phyloP scores from a whole-genome alignment of 2,888 invertebrate species.

The Oligia latruncula region DNA sequence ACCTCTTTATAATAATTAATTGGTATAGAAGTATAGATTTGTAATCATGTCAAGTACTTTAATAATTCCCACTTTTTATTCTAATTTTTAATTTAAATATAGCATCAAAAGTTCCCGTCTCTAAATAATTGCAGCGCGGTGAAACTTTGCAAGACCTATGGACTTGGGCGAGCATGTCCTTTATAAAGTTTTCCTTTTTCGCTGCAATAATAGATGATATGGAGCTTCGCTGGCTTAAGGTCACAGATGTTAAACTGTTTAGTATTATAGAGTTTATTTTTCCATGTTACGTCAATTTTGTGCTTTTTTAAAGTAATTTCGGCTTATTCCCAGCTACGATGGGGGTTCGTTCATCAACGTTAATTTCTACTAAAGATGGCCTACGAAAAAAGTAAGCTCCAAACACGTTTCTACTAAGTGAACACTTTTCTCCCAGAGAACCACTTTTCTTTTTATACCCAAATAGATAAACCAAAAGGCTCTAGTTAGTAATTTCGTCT shows the following conservation, averaged over 20 bases:
- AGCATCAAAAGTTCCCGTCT: constrained; percentile 53
- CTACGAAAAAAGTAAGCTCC: constrained; percentile 25
- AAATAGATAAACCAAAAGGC: constrained; percentile 50
- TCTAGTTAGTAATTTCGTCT: constrained; percentile 56
- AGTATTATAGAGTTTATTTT: constrained; percentile 13
- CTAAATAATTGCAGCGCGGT: constrained; percentile 63
- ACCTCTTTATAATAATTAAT: too few species aligned
- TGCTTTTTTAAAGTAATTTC: not conserved
- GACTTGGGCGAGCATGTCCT: constrained; percentile 44
- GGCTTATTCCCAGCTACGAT: not conserved
- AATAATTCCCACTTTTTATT: constrained; percentile 17
- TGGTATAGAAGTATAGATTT: not conserved
- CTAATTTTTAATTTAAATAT: constrained; percentile 34
- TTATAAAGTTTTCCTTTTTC: constrained; percentile 62
- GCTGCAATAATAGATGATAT: constrained; percentile 55
- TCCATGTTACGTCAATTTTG: constrained; percentile 3
- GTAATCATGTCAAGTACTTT: constrained; percentile 5
- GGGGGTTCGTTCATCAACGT: constrained; percentile 4
- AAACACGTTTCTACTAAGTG: constrained; percentile 1
- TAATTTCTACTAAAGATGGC: constrained; percentile 16
- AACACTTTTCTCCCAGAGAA: constrained; percentile 25
- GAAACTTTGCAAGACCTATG: constrained; percentile 60
- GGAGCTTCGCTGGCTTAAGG: constrained; percentile 37
- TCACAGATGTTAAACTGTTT: constrained; percentile 46
- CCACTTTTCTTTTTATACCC: constrained; percentile 53